Percentiles rank a stretch among this genome's conserved stretches.
Conservation (phyloP, 2,113 vertebrate genomes). For the Channa maculata region DNA sequence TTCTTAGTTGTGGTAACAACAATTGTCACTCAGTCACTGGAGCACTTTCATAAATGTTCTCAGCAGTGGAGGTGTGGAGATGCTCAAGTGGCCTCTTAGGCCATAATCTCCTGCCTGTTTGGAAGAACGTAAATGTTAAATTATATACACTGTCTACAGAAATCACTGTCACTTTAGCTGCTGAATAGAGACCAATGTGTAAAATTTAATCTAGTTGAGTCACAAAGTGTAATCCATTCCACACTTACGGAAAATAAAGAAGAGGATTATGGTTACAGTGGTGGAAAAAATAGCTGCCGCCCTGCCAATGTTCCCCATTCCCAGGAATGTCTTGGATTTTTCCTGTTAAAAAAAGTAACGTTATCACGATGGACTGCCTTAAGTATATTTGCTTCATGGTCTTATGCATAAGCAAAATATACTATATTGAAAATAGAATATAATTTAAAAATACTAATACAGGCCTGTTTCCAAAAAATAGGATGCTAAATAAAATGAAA, state of each 20-base stretch:
- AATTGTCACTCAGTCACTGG: neutral
- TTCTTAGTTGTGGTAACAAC: neutral
- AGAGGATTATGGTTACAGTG: constrained; percentile 55
- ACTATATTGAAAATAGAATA: neutral
- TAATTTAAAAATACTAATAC: neutral
- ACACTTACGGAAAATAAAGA: constrained; percentile 63
- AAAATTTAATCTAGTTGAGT: constrained; percentile 36
- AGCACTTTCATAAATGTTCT: constrained; percentile 64
- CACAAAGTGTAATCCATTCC: constrained; percentile 35
- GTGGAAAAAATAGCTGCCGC: constrained; percentile 40
- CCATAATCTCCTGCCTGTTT: constrained; percentile 41
- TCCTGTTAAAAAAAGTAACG: constrained; percentile 47
- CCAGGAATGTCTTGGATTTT: constrained; percentile 8
- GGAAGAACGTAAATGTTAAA: constrained; percentile 37
- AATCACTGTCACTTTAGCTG: neutral
- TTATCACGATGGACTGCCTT: neutral
- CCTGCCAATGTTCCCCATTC: constrained; percentile 46
- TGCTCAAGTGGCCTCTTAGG: neutral
- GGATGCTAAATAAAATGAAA: too few species aligned
- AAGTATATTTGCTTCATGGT: neutral
- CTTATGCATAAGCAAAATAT: constrained; percentile 4
- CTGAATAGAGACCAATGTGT: constrained; percentile 18
- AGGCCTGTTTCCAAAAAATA: too few species aligned
- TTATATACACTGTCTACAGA: neutral
- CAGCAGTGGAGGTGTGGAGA: neutral